These are phyloP conservation scores for Rhynchonycteris naso DNA, from an alignment of 2,797 vertebrate species.

Conservation along the genomic window DNA sequence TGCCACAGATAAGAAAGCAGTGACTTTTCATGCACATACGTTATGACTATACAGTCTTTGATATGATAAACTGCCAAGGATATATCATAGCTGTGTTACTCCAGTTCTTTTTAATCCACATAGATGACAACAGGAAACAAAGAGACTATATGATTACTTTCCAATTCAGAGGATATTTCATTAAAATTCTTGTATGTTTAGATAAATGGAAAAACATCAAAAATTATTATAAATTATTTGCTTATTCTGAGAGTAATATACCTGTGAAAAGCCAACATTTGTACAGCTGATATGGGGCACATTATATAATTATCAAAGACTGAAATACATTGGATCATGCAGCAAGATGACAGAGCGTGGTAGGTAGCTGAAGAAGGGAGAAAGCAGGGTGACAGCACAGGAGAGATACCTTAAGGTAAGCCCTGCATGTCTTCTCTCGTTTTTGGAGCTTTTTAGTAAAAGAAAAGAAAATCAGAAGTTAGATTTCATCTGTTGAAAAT, in stretches of 20 bases:
- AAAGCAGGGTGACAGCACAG: conserved; percentile 90
- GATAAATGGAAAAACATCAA: conserved; percentile 73
- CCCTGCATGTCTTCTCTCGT: conserved; percentile 99
- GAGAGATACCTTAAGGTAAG: conserved; percentile 99
- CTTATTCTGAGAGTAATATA: conserved; percentile 81
- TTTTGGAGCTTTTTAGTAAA: conserved; percentile 99
- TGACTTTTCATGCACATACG: conserved; percentile 84
- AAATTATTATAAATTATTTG: conserved; percentile 74
- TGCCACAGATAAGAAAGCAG: conserved; percentile 79
- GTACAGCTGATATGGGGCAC: conserved; percentile 86
- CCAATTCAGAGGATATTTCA: conserved; percentile 81
- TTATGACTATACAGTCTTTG: conserved; percentile 86
- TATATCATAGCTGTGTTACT: conserved; percentile 79
- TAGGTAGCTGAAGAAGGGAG: conserved; percentile 88
- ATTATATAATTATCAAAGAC: conserved; percentile 92
- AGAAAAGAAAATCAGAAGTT: conserved; percentile 89
- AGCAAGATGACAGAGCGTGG: conserved; percentile 90
- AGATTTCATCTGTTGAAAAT: conserved; percentile 84
- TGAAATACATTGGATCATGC: conserved; percentile 89
- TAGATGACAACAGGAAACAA: conserved; percentile 66
- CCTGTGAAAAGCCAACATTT: conserved; percentile 86
- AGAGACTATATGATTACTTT: conserved; percentile 65
- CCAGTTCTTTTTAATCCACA: conserved; percentile 71
- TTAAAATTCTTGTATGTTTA: conserved; percentile 77
- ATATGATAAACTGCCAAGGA: conserved; percentile 84